Evolutionary conservation across 2,113 vertebrate species (phyloP), one percentile per base, ranked within the genome.

Genomic region (Salvelinus namaycush): DNA sequence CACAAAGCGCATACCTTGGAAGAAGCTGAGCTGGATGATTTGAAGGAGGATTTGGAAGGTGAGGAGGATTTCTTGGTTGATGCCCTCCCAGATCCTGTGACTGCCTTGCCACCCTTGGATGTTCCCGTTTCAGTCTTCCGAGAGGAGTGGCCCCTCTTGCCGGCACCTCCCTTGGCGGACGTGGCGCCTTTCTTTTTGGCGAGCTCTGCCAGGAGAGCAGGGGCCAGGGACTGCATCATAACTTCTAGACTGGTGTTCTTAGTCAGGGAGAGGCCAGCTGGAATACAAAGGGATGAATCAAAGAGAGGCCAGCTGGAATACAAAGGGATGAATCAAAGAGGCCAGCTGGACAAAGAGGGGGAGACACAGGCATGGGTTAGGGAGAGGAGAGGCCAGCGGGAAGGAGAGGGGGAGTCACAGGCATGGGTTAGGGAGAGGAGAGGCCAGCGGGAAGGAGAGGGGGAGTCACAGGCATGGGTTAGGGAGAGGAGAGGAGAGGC

Each of bases 141-240:
- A 31, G 70, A 7, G 9, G 39, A 2, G 39, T 2, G 39, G 39
- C 39, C 39, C 2, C 39, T 2, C 39, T 2, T 44, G 39, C 39
- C 8, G 39, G n/a, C 59, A 22, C n/a, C n/a, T 62, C n/a, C 59
- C 8, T 62, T 62, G 7, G 59, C 22, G 49, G 73, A 69, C 22
- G 79, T 7, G 4, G 20, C 20, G 1, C 27, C 76, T 27, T 85
- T 87, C 71, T 88, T 87, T 76, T 91, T 92, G 48, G 83, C 76
- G 13, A 92, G 59, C 70, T 91, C 87, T 1, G 86, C 88, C 66
- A 92, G 65, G 34, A 92, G 73, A 6, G 81, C 84, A 1, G 91
- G 86, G 64, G 89, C 84, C 18, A 92, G 76, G 57, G 77, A 81
- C 80, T 92, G 85, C 49, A 91, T 85, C 77, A 92, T 16, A 0